phyloP scores from a whole-genome alignment of 2,797 vertebrate genomes.

The Nasua narica region DNA sequence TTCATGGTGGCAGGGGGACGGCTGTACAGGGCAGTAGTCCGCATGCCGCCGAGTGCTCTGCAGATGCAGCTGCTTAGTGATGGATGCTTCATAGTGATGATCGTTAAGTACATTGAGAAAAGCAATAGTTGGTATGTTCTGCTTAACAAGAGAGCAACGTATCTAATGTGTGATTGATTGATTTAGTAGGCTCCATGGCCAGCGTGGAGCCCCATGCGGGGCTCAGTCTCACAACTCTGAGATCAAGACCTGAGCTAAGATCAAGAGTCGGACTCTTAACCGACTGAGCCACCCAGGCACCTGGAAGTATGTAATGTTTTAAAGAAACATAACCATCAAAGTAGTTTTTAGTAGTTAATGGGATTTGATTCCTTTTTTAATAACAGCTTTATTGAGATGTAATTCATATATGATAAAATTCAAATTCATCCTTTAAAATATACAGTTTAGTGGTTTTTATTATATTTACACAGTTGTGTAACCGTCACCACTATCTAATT shows the following conservation, averaged over 20 bases:
- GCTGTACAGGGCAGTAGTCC: neutral
- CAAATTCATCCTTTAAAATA: neutral
- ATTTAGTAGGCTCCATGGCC: neutral
- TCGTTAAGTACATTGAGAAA: neutral
- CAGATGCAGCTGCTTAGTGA: neutral
- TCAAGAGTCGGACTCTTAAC: neutral
- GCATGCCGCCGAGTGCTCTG: neutral
- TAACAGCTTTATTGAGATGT: neutral
- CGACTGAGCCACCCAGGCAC: neutral
- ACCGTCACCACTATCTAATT: neutral
- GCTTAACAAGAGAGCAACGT: neutral
- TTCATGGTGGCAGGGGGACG: neutral
- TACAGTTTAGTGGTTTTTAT: neutral
- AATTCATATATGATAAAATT: neutral
- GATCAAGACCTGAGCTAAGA: neutral
- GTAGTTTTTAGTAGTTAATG: constrained; percentile 10
- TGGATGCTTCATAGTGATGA: neutral
- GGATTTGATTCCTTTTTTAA: neutral
- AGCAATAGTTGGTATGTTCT: neutral
- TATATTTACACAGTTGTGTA: neutral
- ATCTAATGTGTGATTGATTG: neutral
- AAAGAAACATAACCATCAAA: neutral
- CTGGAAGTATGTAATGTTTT: neutral
- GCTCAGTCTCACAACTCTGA: neutral
- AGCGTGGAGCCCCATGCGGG: neutral